Percentiles rank a stretch among this genome's conserved stretches.
These are phyloP conservation scores for Phalacrocorax pelagicus DNA, from an alignment of 2,113 vertebrate species.

Conservation along the genomic window DNA sequence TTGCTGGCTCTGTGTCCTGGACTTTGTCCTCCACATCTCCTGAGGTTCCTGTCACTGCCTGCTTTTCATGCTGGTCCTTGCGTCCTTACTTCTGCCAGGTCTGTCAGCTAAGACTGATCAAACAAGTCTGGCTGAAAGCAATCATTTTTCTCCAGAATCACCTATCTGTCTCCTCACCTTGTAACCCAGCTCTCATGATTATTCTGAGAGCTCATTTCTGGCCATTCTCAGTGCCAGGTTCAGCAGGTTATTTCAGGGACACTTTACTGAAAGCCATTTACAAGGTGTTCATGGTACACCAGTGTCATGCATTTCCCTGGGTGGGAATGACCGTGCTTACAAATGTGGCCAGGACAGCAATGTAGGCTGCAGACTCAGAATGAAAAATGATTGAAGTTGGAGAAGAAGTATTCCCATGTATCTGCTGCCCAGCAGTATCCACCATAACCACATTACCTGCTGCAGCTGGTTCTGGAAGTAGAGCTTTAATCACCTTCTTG, in stretches of 20 bases:
- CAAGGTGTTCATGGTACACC: neutral
- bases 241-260: neutral
- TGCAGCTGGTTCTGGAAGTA: neutral
- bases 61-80: neutral
- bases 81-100: neutral
- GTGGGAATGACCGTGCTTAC: neutral
- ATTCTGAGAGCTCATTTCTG: neutral
- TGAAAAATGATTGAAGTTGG: rapidly evolving
- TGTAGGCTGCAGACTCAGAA: neutral
- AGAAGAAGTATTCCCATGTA: neutral
- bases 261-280: neutral
- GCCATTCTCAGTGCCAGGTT: neutral
- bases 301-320: neutral
- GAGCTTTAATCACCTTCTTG: neutral
- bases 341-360: neutral
- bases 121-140: neutral
- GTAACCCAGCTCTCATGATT: neutral
- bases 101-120: neutral
- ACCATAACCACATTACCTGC: neutral
- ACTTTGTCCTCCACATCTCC: neutral
- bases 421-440: neutral
- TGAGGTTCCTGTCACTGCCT: neutral
- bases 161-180: neutral
- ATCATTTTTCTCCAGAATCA: neutral
- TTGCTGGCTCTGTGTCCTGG: neutral